These are phyloP conservation scores for Alligator sinensis DNA, from an alignment of 2,113 vertebrate genomes.

Conservation along the genomic window DNA sequence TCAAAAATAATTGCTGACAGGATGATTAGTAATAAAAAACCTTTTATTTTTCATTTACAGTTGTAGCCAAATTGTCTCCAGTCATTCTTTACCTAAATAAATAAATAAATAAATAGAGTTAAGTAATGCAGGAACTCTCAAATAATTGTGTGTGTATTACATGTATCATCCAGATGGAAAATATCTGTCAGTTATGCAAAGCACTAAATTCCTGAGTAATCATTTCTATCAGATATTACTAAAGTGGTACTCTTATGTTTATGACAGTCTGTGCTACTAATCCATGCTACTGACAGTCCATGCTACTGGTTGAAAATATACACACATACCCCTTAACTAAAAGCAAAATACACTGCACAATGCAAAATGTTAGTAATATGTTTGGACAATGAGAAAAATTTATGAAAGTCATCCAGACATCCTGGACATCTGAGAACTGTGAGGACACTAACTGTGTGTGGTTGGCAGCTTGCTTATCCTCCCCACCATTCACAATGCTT, in stretches of 20 bases:
- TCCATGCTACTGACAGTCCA: too few relatives aligned
- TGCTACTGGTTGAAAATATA: too few relatives aligned
- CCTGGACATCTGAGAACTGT: background rate
- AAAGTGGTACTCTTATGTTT: background rate
- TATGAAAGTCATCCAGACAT: background rate
- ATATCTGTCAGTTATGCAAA: constrained; percentile 37
- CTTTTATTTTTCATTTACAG: background rate
- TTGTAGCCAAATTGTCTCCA: background rate
- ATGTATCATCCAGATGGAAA: constrained; percentile 40
- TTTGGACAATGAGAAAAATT: background rate
- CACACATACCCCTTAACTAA: background rate
- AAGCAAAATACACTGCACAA: background rate
- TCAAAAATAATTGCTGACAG: background rate
- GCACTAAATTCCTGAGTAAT: constrained; percentile 33
- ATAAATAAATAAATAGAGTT: constrained; percentile 13
- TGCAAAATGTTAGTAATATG: accelerated
- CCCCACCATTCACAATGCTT: too few relatives aligned
- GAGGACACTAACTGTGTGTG: background rate
- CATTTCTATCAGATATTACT: background rate
- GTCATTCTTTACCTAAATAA: background rate
- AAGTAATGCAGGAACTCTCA: constrained; percentile 22
- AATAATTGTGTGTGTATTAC: background rate
- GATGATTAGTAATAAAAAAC: background rate
- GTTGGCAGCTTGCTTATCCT: background rate
- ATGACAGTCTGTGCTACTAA: background rate